Evolutionary conservation across 2,888 invertebrate genomes (phyloP).

Genomic region (Epistrophe eligans): DNA sequence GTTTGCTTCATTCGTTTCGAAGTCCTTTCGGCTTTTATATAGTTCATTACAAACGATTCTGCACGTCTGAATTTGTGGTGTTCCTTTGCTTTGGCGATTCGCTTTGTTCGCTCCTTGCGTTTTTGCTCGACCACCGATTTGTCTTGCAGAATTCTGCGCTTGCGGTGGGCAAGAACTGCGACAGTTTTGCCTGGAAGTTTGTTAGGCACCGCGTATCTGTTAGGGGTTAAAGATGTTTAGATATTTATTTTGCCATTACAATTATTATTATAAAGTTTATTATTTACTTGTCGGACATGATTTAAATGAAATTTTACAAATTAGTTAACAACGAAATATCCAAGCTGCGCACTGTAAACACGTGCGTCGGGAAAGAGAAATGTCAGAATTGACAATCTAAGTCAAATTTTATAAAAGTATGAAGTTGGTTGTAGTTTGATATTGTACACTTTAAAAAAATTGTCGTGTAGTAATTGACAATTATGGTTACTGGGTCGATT

Average conservation of each 20-base stretch:
- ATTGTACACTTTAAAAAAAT: not conserved
- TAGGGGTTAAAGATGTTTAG: not conserved
- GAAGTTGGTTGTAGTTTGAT: constrained; percentile 23
- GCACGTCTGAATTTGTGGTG: constrained; percentile 82
- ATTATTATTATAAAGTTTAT: not conserved
- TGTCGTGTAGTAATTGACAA: too few species aligned
- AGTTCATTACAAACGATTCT: constrained; percentile 83
- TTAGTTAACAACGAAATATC: not conserved
- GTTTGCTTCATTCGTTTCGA: constrained; percentile 80
- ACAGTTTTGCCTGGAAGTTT: constrained; percentile 84
- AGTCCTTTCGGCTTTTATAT: constrained; percentile 82
- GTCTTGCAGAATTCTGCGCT: constrained; percentile 82
- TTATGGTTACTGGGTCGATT: too few species aligned
- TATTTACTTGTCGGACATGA: constrained; percentile 82
- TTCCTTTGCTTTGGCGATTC: constrained; percentile 77
- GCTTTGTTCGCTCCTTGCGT: constrained; percentile 79
- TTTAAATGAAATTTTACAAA: constrained; percentile 36
- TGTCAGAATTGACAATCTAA: constrained; percentile 20
- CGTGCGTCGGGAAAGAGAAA: constrained; percentile 47
- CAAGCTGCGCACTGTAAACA: constrained; percentile 47
- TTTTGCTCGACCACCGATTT: constrained; percentile 81
- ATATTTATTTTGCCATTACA: not conserved
- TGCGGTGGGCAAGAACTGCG: constrained; percentile 83
- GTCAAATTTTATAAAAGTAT: not conserved
- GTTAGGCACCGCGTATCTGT: constrained; percentile 83